Conservation (phyloP, 2,888 invertebrate genomes). For the Acholoe squamosa region DNA sequence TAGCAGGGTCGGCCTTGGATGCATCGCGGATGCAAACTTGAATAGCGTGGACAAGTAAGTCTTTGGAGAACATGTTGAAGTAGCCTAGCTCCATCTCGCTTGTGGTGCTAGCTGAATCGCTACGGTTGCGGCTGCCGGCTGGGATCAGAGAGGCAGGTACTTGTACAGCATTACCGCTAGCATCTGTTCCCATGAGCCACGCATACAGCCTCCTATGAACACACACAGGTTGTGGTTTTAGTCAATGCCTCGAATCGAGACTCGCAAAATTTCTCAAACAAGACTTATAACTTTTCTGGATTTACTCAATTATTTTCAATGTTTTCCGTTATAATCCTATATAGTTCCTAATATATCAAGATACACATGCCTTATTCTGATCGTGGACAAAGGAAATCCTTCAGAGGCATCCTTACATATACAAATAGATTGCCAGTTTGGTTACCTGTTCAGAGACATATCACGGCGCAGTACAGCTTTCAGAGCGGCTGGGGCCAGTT, state of each 20-base stretch:
- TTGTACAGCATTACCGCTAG: constrained; percentile 69
- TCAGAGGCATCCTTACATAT: too few species aligned
- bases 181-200: constrained; percentile 91
- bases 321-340: too few species aligned
- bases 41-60: constrained; percentile 84
- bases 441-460: constrained; percentile 90
- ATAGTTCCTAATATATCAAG: too few species aligned
- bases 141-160: constrained; percentile 35
- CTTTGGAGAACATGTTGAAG: constrained; percentile 87
- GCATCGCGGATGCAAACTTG: constrained; percentile 48
- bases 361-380: too few species aligned
- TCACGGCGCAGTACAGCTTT: constrained; percentile 90
- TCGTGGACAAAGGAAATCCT: too few species aligned
- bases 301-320: too few species aligned
- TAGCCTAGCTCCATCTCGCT: constrained; percentile 75
- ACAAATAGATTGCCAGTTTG: too few species aligned
- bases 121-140: neutral
- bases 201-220: constrained; percentile 88
- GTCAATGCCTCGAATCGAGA: too few species aligned
- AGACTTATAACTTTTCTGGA: too few species aligned
- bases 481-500: constrained; percentile 85
- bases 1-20: neutral
- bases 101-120: constrained; percentile 66
- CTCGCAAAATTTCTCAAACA: too few species aligned
- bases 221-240: constrained; percentile 71